A percentile compares a stretch with the other conserved stretches of the same genome.
phyloP scores from a whole-genome alignment of 2,888 invertebrate genomes.

The Apamea crenata region DNA sequence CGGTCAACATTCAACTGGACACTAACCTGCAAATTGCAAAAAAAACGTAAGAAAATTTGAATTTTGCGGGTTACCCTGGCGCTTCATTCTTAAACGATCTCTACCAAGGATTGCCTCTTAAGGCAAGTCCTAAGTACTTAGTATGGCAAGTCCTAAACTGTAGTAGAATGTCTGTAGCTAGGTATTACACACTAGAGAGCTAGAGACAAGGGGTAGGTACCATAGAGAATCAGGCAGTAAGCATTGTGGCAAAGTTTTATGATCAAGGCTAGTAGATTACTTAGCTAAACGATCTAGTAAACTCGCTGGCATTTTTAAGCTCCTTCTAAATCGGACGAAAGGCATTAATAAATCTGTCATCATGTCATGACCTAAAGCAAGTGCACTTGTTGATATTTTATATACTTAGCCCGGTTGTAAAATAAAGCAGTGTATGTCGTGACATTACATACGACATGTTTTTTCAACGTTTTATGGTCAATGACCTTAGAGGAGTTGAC shows the following conservation, averaged over 20 bases:
- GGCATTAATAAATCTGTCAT: conserved; percentile 42
- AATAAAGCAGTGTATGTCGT: conserved; percentile 39
- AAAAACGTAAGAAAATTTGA: no score
- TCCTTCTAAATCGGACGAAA: conserved; percentile 27
- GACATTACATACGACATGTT: conserved; percentile 43
- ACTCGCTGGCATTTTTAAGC: background rate
- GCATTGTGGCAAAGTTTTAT: background rate
- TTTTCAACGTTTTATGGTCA: conserved; percentile 61
- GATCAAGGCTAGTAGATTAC: background rate
- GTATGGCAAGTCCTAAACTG: background rate
- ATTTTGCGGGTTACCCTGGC: no score
- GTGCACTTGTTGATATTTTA: conserved; percentile 57
- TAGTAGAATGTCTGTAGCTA: background rate
- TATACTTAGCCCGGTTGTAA: conserved; percentile 31
- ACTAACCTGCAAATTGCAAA: no score
- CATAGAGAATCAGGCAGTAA: background rate
- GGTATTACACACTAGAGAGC: background rate
- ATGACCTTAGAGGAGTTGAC: conserved; percentile 57
- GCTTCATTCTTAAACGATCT: no score
- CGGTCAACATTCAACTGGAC: no score
- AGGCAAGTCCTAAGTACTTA: background rate
- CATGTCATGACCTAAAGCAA: conserved; percentile 27
- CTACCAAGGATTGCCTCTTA: background rate
- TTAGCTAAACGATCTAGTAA: background rate
- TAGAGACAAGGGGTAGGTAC: background rate